phyloP scores from a whole-genome alignment of 2,888 invertebrate genomes.

The Lasioglossum marginatum region DNA sequence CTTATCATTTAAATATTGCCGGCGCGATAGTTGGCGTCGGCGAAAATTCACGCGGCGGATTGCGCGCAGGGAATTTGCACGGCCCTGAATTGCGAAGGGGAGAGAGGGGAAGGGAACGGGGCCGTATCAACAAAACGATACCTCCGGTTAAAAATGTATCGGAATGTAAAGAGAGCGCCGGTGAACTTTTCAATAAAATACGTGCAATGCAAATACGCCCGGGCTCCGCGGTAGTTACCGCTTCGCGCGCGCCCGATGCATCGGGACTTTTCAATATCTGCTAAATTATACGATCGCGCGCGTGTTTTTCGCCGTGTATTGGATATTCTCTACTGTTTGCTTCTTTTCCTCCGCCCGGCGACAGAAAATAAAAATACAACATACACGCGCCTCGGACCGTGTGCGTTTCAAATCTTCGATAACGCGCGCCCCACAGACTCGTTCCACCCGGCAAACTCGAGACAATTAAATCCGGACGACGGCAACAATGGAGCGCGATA shows the following conservation, averaged over 20 bases:
- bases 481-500: not conserved
- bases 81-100: not conserved
- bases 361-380: not conserved
- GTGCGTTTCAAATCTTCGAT: not conserved
- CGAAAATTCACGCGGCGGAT: slow-evolving; percentile 31
- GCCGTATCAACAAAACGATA: slow-evolving; percentile 50
- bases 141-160: slow-evolving; percentile 57
- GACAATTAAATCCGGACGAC: slow-evolving; percentile 6
- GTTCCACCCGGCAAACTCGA: not conserved
- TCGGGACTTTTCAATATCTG: slow-evolving; percentile 39
- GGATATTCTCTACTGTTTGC: not conserved
- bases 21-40: slow-evolving; percentile 59
- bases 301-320: slow-evolving; percentile 6
- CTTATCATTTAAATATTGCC: slow-evolving; percentile 71
- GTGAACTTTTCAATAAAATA: slow-evolving; percentile 54
- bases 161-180: slow-evolving; percentile 54
- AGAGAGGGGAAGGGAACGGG: not conserved
- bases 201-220: slow-evolving; percentile 25
- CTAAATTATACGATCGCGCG: slow-evolving; percentile 31
- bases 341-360: not conserved
- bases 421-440: not conserved
- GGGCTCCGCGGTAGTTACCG: not conserved
- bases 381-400: not conserved
- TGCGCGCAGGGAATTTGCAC: slow-evolving; percentile 24
- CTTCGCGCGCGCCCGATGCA: not conserved